These are phyloP conservation scores for Enteromius viviparus DNA, from an alignment of 2,797 vertebrate genomes.

Conservation along the genomic window DNA sequence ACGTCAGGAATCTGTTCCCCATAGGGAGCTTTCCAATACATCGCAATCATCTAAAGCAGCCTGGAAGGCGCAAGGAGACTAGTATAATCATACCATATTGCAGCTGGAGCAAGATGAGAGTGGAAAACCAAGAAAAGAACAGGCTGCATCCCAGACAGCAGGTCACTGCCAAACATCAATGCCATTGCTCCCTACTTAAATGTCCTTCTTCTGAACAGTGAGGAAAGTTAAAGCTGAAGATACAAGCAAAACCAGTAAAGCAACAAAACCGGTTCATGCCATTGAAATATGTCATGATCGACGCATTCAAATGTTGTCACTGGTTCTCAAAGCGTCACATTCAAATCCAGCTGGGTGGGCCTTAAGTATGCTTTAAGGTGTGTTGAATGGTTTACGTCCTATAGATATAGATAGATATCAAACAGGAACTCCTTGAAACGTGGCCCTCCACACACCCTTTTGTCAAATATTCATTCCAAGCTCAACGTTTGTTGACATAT, in stretches of 20 bases:
- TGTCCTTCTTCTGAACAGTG: background rate
- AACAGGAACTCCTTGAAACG: conserved; percentile 19
- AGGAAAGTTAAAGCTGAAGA: background rate
- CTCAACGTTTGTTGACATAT: background rate
- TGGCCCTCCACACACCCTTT: conserved; percentile 19
- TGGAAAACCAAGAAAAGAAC: background rate
- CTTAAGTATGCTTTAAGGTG: background rate
- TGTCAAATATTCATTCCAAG: background rate
- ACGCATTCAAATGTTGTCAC: background rate
- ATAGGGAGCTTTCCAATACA: background rate
- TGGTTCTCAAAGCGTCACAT: background rate
- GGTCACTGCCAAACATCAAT: background rate
- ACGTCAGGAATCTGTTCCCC: background rate
- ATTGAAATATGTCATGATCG: background rate
- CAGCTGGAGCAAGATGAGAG: background rate
- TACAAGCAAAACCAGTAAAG: background rate
- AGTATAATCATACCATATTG: background rate
- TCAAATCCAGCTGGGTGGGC: background rate
- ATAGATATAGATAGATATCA: background rate
- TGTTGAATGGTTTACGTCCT: background rate
- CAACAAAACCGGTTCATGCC: background rate
- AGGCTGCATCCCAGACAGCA: background rate
- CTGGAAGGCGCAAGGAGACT: background rate
- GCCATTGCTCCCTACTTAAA: background rate
- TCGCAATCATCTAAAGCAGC: background rate